A percentile compares a stretch with the other conserved stretches of the same genome.
These are phyloP conservation scores for Diabrotica undecimpunctata DNA, from an alignment of 1,140 invertebrate genomes.

Conservation along the genomic window DNA sequence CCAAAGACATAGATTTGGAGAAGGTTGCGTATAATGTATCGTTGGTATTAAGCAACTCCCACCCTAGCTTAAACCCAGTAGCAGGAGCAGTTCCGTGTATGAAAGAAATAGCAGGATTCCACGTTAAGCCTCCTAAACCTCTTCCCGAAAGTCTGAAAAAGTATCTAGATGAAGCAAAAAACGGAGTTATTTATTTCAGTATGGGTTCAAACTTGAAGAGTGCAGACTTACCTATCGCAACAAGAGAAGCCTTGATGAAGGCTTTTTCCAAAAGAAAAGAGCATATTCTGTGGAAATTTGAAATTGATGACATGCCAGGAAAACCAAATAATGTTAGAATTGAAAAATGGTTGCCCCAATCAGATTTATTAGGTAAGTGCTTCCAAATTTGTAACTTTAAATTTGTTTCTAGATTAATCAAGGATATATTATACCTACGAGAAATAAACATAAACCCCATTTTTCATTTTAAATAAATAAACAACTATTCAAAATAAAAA, in stretches of 20 bases:
- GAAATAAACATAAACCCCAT: too few relatives aligned
- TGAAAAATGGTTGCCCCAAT: conserved; percentile 30
- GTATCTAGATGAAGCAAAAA: conserved; percentile 55
- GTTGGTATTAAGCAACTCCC: conserved; percentile 43
- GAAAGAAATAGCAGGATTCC: conserved; percentile 30
- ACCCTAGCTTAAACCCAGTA: conserved; percentile 38
- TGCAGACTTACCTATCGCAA: conserved; percentile 48
- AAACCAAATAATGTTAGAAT: conserved; percentile 27
- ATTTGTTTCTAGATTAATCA: too few relatives aligned
- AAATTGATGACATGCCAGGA: conserved; percentile 48
- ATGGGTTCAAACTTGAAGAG: conserved; percentile 59
- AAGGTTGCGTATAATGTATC: conserved; percentile 52
- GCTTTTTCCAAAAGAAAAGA: conserved; percentile 55
- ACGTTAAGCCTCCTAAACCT: conserved; percentile 33
- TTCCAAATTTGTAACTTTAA: too few relatives aligned
- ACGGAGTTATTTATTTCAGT: conserved; percentile 68
- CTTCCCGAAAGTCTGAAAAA: conserved; percentile 52
- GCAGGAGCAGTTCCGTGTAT: conserved; percentile 24
- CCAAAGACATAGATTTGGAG: conserved; percentile 49
- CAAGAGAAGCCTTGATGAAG: conserved; percentile 50
- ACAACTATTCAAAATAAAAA: too few relatives aligned
- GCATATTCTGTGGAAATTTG: conserved; percentile 64
- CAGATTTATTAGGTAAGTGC: conserved; percentile 30
- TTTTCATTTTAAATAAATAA: too few relatives aligned
- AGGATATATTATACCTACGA: too few relatives aligned